These are phyloP conservation scores for Nephila pilipes DNA, from an alignment of 1,140 invertebrate genomes.

Conservation along the genomic window DNA sequence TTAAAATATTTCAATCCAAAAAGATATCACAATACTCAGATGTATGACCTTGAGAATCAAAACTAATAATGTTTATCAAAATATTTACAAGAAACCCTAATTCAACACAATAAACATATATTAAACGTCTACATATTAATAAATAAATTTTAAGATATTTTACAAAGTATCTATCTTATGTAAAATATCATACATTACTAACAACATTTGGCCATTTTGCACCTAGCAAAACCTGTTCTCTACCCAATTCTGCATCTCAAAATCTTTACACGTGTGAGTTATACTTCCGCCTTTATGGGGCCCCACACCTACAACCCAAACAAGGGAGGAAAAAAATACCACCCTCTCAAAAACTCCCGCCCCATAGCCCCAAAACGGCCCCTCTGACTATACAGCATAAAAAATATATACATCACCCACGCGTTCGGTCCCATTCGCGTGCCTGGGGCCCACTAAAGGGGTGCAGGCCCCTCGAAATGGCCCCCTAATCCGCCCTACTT, in stretches of 20 bases:
- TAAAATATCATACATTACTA: not conserved
- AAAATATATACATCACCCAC: constrained; percentile 51
- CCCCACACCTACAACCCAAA: constrained; percentile 30
- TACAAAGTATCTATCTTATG: not conserved
- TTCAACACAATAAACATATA: too few relatives aligned
- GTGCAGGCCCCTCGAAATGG: constrained; percentile 3
- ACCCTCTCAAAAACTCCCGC: constrained; percentile 63
- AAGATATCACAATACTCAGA: not conserved
- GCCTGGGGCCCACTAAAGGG: constrained; percentile 60
- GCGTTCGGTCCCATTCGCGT: constrained; percentile 61
- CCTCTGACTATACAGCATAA: constrained; percentile 6
- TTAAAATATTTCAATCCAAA: too few relatives aligned
- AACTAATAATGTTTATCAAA: not conserved
- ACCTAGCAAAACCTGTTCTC: constrained; percentile 29
- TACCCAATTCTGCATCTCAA: not conserved
- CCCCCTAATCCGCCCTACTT: constrained; percentile 71
- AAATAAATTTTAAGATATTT: not conserved
- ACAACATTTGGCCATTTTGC: not conserved
- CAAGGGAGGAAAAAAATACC: constrained; percentile 5
- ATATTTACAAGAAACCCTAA: not conserved
- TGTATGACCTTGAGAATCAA: not conserved
- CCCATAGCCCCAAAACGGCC: constrained; percentile 30
- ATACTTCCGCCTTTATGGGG: constrained; percentile 62
- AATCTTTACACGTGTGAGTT: constrained; percentile 27
- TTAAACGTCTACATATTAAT: not conserved